Base-by-base conservation (phyloP, 2,888 invertebrate genomes). In the Chesias legatella region DNA sequence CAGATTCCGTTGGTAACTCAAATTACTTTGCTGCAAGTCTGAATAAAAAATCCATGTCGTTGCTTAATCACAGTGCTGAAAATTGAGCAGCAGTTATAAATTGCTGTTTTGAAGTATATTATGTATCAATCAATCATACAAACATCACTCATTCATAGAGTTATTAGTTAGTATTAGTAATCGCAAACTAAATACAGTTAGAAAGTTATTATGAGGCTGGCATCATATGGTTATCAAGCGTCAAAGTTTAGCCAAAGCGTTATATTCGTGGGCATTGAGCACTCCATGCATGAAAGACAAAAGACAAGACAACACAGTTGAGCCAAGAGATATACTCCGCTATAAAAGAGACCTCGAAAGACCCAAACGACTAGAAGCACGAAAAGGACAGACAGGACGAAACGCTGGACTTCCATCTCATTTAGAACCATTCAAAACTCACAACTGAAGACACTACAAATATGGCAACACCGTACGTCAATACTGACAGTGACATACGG, bases 321-420 rank as follows among this genome's bases (percentile, higher is more conserved):
- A 63, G 56, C 58, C 59, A 23, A 17, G 13, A 17, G 48, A 45
- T 55, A 57, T 58, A 52, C 67, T 69, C 68, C 61, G 67, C 60
- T 54, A 68, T 67, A 73, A 48, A 55, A 71, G 62, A 73, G 64
- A 67, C 58, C 58, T 62, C 35, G 32, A 51, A 63, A 65, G 63
- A 66, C 69, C 67, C 68, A 66, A 65, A 53, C 64, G 54, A 67
- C 48, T 55, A 62, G 33, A 67, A 69, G 63, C 66, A 61, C 52
- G 74, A 58, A 57, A 54, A 58, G 58, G 56, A 54, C 62, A 61
- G 60, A 61, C 50, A 54, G 56, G 55, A 66, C 58, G 53, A 71
- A 67, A 68, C 81, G 82, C 85, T 83, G 85, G 82, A 85, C 83
- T 60, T 58, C 53, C 53, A 56, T 56, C 58, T 51, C 63, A 58